phyloP scores from a whole-genome alignment of 37 sponge, comb jelly and placozoan genomes.

The Cladorhizidae sp. region DNA sequence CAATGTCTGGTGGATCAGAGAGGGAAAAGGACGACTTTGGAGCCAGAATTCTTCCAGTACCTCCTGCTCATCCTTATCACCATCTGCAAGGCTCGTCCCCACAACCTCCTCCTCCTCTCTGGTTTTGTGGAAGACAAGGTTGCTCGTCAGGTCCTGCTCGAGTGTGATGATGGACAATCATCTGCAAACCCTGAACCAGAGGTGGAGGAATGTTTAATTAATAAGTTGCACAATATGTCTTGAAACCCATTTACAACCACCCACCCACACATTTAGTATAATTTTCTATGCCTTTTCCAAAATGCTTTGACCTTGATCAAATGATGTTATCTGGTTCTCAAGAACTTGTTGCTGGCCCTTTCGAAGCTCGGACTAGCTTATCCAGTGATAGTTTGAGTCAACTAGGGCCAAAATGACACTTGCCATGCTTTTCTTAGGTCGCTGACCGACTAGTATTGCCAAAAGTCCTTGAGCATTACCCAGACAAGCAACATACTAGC shows the following conservation, averaged over 20 bases:
- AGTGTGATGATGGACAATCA: not conserved
- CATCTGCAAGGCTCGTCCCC: conserved; percentile 37
- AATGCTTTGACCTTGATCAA: no score
- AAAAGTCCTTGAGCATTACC: conserved; percentile 58
- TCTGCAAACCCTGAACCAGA: no score
- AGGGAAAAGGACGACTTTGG: conserved; percentile 7
- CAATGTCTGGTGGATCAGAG: conserved; percentile 1
- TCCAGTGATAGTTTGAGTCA: conserved; percentile 4
- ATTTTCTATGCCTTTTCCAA: no score
- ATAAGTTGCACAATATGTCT: no score
- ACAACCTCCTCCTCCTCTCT: conserved; percentile 39
- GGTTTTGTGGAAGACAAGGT: not conserved
- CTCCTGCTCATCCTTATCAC: conserved; percentile 55
- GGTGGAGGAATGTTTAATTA: no score
- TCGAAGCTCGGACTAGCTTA: conserved; percentile 50
- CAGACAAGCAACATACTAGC: conserved; percentile 66
- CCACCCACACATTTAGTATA: no score
- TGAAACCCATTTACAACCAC: no score
- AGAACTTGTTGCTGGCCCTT: conserved; percentile 40
- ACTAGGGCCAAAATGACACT: not conserved
- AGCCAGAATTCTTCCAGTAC: conserved; percentile 67
- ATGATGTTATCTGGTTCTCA: no score
- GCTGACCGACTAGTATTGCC: conserved; percentile 27
- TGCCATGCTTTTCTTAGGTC: conserved; percentile 48
- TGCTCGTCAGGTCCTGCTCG: not conserved